phyloP scores from a whole-genome alignment of 2,113 vertebrate genomes.

The Oryzias celebensis region DNA sequence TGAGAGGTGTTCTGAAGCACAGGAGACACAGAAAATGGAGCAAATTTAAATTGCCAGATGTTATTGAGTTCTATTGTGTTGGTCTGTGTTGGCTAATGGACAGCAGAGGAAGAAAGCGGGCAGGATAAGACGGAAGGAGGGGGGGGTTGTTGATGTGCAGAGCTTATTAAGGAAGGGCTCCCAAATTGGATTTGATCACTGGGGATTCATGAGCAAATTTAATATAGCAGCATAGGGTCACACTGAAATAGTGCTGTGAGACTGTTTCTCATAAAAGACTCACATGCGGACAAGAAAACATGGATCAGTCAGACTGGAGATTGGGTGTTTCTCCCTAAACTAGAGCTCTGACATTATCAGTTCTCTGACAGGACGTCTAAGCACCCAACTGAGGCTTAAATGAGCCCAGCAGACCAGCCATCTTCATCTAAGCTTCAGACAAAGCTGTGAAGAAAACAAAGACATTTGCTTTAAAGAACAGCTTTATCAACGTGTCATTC shows the following conservation, averaged over 20 bases:
- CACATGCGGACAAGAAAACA: too few species aligned
- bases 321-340: background rate
- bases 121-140: conserved; percentile 32
- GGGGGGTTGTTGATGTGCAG: conserved; percentile 51
- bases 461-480: background rate
- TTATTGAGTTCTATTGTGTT: conserved; percentile 56
- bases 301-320: background rate
- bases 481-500: too few species aligned
- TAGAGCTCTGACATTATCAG: background rate
- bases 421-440: conserved; percentile 13
- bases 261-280: conserved; percentile 1
- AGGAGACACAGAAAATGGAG: conserved; percentile 41
- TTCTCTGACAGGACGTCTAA: background rate
- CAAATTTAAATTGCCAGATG: conserved; percentile 57
- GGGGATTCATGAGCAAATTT: conserved; percentile 61
- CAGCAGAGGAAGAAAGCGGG: conserved; percentile 39
- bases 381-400: conserved; percentile 27
- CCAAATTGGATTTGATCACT: conserved; percentile 61
- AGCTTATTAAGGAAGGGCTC: conserved; percentile 54
- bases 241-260: conserved; percentile 21
- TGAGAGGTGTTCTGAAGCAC: conserved; percentile 30
- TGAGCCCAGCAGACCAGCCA: conserved; percentile 18
- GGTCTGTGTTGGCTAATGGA: conserved; percentile 48
- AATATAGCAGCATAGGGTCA: conserved; percentile 34
- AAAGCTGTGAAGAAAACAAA: background rate